A percentile compares a stretch with the other conserved stretches of the same genome.
Evolutionary conservation across 2,797 vertebrate genomes (phyloP).

Genomic region (Chaetophractus vellerosus): DNA sequence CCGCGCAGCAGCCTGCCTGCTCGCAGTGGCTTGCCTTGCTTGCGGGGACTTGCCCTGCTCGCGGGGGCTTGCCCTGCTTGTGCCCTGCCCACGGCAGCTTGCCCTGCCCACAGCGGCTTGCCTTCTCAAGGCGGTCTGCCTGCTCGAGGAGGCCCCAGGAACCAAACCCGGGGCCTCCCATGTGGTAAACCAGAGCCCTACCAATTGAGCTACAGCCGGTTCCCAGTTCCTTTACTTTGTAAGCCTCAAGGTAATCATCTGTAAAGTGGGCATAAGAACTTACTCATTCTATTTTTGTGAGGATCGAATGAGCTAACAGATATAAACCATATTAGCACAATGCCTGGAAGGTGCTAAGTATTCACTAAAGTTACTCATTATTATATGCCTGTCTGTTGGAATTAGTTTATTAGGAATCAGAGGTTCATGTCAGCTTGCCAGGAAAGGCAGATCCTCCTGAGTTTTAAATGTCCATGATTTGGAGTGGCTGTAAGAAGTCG

Average conservation of each 20-base stretch:
- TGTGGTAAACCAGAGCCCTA: no score
- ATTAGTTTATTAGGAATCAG: conserved; percentile 42
- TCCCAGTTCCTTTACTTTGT: conserved; percentile 35
- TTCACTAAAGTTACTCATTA: background rate
- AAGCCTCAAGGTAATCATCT: conserved; percentile 1
- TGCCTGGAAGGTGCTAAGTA: background rate
- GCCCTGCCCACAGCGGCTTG: no score
- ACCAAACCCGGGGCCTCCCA: no score
- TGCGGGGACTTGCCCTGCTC: no score
- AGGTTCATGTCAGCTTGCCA: background rate
- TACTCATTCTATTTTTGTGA: background rate
- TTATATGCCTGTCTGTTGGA: background rate
- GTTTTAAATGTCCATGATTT: conserved; percentile 28
- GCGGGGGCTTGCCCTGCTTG: no score
- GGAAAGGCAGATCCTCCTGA: conserved; percentile 12
- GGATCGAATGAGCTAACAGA: background rate
- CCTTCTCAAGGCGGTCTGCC: no score
- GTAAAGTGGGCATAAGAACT: conserved; percentile 20
- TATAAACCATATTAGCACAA: background rate
- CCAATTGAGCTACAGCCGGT: no score
- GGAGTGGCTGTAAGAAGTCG: conserved; percentile 57
- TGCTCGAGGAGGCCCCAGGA: no score
- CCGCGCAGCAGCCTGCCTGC: no score
- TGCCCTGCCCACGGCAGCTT: no score
- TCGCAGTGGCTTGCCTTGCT: no score